Conservation (phyloP, 2,797 vertebrate genomes). For the Thamnophis elegans region DNA sequence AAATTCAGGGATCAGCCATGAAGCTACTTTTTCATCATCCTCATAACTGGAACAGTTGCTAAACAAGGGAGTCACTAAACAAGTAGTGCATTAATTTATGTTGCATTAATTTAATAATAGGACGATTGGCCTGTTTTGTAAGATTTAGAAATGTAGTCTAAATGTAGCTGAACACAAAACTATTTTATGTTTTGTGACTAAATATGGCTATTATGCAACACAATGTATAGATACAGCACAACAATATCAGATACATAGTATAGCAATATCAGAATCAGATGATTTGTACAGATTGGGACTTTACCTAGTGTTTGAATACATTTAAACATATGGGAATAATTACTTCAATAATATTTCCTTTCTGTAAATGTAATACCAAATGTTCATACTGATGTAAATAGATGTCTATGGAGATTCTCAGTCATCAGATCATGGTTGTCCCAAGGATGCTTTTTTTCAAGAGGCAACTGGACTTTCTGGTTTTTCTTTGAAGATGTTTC, state of each 20-base stretch:
- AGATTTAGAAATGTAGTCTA: neutral
- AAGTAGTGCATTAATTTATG: no score
- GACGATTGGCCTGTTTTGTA: neutral
- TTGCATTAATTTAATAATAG: neutral
- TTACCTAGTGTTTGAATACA: neutral
- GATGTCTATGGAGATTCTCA: no score
- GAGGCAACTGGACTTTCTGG: no score
- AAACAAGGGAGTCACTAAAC: neutral
- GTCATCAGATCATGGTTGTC: no score
- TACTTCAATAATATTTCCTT: neutral
- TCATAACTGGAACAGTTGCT: neutral
- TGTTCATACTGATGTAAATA: neutral
- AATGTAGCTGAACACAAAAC: neutral
- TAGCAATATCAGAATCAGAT: neutral
- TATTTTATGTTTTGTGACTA: neutral
- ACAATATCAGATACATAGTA: neutral
- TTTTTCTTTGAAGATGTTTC: no score
- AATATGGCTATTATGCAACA: neutral
- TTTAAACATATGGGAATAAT: neutral
- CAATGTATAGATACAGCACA: neutral
- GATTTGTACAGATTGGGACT: neutral
- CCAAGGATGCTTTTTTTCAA: no score
- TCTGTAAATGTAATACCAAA: neutral
- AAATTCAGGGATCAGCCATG: neutral
- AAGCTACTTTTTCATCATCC: neutral